Evolutionary conservation across 2,797 vertebrate species (phyloP), one percentile per base, ranked within the genome.

Genomic region (Rhabdomys pumilio): DNA sequence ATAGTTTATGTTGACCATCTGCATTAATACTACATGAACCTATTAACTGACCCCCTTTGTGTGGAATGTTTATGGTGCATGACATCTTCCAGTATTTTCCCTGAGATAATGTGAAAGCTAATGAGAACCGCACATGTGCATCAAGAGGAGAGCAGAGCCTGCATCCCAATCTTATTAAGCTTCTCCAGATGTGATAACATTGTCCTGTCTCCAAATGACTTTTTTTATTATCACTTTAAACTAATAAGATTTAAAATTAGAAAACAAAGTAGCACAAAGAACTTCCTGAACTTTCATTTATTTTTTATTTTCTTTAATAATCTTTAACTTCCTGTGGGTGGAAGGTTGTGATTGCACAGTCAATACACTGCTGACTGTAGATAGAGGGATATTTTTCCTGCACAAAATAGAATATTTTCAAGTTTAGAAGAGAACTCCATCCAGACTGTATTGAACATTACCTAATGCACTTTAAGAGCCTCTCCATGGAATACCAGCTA

Each of bases 171-270:
- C 95, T 96, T 95, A 97, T 94, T 97, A 96, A 97, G 86, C 96
- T 96, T 92, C 97, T 97, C 98, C 98, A 98, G 98, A 97, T 98
- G 98, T 96, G 97, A 98, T 96, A 97, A 96, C 95, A 95, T 91
- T 97, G 87, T 96, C 95, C 97, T 96, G 90, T 93, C 95, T 98
- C 95, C 91, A 97, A 97, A 96, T 96, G 93, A 63, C 91, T 91
- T 96, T 94, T 57, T 79, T 94, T 96, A 97, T 97, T 97, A 97
- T 97, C 94, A 92, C 91, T 94, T 97, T 86, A 95, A 97, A 95
- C 91, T 95, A 97, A 95, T 96, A 97, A 96, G 75, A 96, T 97
- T 98, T 96, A 96, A 97, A 97, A 96, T 96, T 96, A 96, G 96
- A 96, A 98, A 98, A 96, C 95, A 98, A 96, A 98, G 95, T 95